Conservation (phyloP, 2,888 invertebrate genomes). For the Cheiracanthium punctorium region DNA sequence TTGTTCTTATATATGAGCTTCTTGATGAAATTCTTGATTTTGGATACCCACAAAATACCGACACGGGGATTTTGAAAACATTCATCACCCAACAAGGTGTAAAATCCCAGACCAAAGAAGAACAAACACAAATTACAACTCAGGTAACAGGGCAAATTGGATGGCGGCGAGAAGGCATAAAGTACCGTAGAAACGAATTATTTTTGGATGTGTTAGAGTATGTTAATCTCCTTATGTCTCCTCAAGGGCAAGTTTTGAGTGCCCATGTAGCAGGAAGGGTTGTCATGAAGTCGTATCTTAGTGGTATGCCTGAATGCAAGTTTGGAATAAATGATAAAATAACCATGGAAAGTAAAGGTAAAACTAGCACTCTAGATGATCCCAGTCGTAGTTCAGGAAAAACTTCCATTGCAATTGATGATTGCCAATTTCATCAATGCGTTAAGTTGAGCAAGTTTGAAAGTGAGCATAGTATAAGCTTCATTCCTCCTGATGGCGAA, state of each 20-base stretch:
- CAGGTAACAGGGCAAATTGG: constrained; percentile 82
- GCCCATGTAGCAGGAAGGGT: constrained; percentile 99
- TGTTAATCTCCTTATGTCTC: constrained; percentile 99
- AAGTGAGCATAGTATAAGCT: constrained; percentile 99
- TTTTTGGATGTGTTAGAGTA: constrained; percentile 99
- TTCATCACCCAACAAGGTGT: constrained; percentile 99
- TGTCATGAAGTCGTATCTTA: constrained; percentile 99
- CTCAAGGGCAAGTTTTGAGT: constrained; percentile 98
- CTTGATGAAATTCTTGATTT: constrained; percentile 99
- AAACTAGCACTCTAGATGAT: constrained; percentile 80
- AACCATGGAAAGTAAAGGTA: constrained; percentile 87
- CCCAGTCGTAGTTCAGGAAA: constrained; percentile 90
- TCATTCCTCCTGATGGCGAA: constrained; percentile 99
- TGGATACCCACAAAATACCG: constrained; percentile 99
- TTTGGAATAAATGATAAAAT: constrained; percentile 99
- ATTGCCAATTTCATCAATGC: constrained; percentile 99
- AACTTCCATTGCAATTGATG: constrained; percentile 99
- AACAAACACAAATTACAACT: constrained; percentile 99
- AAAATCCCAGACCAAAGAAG: constrained; percentile 98
- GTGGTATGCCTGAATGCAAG: constrained; percentile 99
- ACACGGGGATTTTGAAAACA: constrained; percentile 98
- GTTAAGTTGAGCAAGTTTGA: constrained; percentile 99
- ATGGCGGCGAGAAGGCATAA: constrained; percentile 99
- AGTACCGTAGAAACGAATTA: constrained; percentile 97
- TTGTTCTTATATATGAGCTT: constrained; percentile 98